Evolutionary conservation across 2,888 invertebrate species (phyloP).

Genomic region (Xylocampa areola): DNA sequence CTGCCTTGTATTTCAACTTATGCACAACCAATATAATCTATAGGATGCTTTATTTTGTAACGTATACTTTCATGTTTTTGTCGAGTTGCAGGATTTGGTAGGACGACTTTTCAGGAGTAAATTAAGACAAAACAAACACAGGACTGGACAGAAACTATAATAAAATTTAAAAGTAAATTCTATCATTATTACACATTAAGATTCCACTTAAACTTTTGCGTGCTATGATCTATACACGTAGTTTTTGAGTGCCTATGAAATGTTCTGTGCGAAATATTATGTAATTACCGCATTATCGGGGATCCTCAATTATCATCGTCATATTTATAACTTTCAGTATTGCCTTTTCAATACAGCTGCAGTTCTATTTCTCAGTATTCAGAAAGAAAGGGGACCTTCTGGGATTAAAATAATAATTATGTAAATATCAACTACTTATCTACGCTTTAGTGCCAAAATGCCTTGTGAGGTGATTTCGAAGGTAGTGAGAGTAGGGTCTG

Average conservation of each 20-base stretch:
- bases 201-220: background rate
- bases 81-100: too few species aligned
- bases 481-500: constrained; percentile 32
- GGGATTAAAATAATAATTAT: constrained; percentile 21
- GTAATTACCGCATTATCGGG: background rate
- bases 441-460: constrained; percentile 50
- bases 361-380: constrained; percentile 42
- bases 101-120: too few species aligned
- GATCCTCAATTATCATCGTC: constrained; percentile 9
- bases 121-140: too few species aligned
- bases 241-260: background rate
- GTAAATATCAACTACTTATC: constrained; percentile 41
- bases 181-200: background rate
- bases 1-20: background rate
- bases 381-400: background rate
- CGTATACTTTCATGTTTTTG: too few species aligned
- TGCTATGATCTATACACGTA: background rate
- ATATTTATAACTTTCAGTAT: constrained; percentile 30
- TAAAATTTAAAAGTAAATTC: background rate
- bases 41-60: too few species aligned
- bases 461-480: constrained; percentile 32
- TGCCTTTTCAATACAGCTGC: constrained; percentile 17
- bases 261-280: too few species aligned
- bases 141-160: too few species aligned
- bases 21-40: too few species aligned